Base-by-base conservation (phyloP, 2,888 invertebrate species). In the Pardosa pseudoannulata region DNA sequence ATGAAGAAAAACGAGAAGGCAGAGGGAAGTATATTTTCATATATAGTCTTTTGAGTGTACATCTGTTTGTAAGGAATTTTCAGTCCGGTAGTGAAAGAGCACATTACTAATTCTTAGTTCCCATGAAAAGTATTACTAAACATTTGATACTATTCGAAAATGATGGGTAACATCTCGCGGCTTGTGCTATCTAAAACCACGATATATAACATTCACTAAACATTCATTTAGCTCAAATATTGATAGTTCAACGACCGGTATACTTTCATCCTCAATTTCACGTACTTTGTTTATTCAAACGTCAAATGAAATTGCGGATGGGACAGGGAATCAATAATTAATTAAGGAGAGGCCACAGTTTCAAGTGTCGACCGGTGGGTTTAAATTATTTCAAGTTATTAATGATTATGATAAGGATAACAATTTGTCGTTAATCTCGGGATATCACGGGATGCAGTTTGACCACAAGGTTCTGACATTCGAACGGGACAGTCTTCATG, bases 351-450 rank as follows among this genome's bases (percentile, higher is more conserved):
- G 76, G 68, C 28, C 76, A 50, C 50, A 78, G 56, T 78, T 68
- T 78, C 46, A 46, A 65, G 70, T n/a, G 28, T 68, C 39, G 36
- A 68, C 36, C 29, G 70, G 50, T 36, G 46, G 70, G 36, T 68
- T 72, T 64, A 62, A 79, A 79, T 72, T 72, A 72, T 64, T 71
- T 68, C 62, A 27, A 29, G 72, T 79, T 79, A 79, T 79, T 79
- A 79, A 79, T 79, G 79, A 79, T 72, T 79, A 79, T 71, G 71
- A 79, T 79, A 70, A 64, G 72, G 72, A 79, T 71, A 79, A 79
- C 79, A 79, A 79, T 79, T 72, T 79, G 56, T 79, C 79, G 71
- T 79, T 41, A 71, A 79, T 79, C 71, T 32, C 62, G 27, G 46
- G 32, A 64, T 46, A 46, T 46, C 74, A 27, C 36, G 29, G 56